Evolutionary conservation across 2,888 invertebrate species (phyloP), one percentile per base, ranked within the genome.

Genomic region (Lobophora halterata): DNA sequence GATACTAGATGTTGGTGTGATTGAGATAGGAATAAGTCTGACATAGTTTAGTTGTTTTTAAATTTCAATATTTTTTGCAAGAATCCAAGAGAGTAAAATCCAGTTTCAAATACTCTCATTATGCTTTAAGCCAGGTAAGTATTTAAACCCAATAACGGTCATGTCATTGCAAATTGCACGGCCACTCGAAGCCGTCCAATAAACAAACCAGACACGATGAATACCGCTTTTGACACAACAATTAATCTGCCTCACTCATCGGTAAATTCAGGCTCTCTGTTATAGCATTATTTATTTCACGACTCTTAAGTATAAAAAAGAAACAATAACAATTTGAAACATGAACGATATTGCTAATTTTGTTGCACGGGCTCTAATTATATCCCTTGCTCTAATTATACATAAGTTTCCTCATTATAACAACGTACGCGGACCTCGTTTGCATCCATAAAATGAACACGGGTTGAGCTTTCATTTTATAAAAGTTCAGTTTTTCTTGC

Each of bases 131-230:
- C 21, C 21, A 16, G 27, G 8, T 11, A 31, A 29, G 27, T 31
- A 28, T 30, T 23, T 21, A 25, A 40, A 40, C 26, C 21, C 23
- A 44, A 40, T 30, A 26, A 23, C 26, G 34, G 33, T 27, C 34
- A 26, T 27, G 16, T 39, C 36, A 28, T 38, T 31, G 29, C 34
- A 38, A 21, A 17, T 40, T 39, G 46, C 46, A 47, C 42, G n/a
- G 19, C 18, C 37, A 41, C 30, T 36, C 37, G 28, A 52, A 57
- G 56, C 49, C 52, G 58, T 55, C 58, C 56, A 55, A 65, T 71
- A 65, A 71, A 72, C 71, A 63, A 62, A 55, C 41, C 51, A 58
- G 66, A 61, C 68, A 62, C 63, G 68, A 61, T 57, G 61, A 58
- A 64, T 57, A 52, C 57, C 51, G 52, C 50, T 55, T 58, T 55